Conservation (phyloP, 2,113 vertebrate genomes). For the Herpetotheres cachinnans region DNA sequence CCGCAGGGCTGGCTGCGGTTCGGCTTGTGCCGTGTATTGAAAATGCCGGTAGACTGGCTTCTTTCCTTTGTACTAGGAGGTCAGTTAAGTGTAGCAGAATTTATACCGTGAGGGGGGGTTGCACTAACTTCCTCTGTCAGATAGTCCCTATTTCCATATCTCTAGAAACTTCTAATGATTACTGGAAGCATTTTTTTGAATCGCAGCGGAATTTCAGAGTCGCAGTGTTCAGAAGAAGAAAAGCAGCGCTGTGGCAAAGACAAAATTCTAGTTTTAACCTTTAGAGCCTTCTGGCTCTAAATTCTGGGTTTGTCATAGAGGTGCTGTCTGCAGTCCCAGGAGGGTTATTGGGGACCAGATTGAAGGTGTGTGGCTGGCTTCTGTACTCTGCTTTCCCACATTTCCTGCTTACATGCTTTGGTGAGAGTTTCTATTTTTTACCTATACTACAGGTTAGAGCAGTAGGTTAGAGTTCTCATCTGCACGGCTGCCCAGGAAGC, state of each 20-base stretch:
- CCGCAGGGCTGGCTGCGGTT: not conserved
- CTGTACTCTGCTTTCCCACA: fast-evolving
- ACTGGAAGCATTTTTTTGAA: fast-evolving
- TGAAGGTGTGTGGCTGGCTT: not conserved
- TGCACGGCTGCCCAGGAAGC: not conserved
- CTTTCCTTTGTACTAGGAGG: not conserved
- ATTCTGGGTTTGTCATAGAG: not conserved
- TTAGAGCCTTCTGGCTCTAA: not conserved
- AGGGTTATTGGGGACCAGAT: fast-evolving
- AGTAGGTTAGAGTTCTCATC: not conserved
- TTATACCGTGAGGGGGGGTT: not conserved
- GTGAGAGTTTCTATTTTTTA: not conserved
- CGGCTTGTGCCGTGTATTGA: fast-evolving
- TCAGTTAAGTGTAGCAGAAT: not conserved
- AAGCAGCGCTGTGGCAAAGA: not conserved
- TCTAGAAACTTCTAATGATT: conserved; percentile 1
- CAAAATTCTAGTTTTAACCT: not conserved
- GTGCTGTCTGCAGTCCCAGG: not conserved
- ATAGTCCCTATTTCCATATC: not conserved
- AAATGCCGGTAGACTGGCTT: not conserved
- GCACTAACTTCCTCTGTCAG: not conserved
- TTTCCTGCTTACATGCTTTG: not conserved
- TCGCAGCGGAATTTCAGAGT: too few species aligned
- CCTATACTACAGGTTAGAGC: fast-evolving
- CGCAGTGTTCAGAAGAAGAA: fast-evolving